Evolutionary conservation across 2,797 vertebrate species (phyloP), one percentile per base, ranked within the genome.

Genomic region (Myotis vivesi): DNA sequence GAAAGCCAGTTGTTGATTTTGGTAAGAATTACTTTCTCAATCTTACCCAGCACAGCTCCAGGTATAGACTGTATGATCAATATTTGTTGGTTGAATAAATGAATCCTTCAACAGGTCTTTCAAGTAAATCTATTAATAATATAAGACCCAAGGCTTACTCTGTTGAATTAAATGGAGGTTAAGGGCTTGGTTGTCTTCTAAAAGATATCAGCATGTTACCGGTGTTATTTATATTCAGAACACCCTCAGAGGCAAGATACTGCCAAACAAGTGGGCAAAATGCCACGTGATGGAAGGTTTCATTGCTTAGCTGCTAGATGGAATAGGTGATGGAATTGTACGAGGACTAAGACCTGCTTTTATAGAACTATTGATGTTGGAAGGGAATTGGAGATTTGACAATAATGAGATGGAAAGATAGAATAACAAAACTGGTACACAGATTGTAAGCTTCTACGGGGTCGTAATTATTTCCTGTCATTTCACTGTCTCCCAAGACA

Each of bases 321-420:
- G 22, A 76, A 81, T 68, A 15, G 7, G 9, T 53, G 68, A 55
- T 62, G 44, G 75, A 85, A 59, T 22, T 71, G 1, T 51, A 59
- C 84, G 83, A 59, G 30, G 20, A 33, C 38, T 66, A 53, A 55
- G 49, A 30, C 20, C 33, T 53, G 16, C 83, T 81, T 57, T 90
- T 51, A 57, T 1, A 83, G 41, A 91, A 88, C 36, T 94, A 77
- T 57, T 66, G 51, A 71, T 80, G n/a, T 64, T 77, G 13, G 33
- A 89, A 53, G 25, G 87, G 44, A 84, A 91, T 95, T 55, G 53
- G 66, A 89, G 36, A 72, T 95, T 77, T 93, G 68, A 76, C 55
- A 71, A 28, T 73, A 83, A 75, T 72, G 44, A 89, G n/a, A 36
- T 59, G 11, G 69, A 57, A 93, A 92, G n/a, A 49, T 80, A 19